Percentiles rank a stretch among this genome's conserved stretches.
These are phyloP conservation scores for Ophion slaviceki DNA, from an alignment of 2,888 invertebrate species.

Conservation along the genomic window DNA sequence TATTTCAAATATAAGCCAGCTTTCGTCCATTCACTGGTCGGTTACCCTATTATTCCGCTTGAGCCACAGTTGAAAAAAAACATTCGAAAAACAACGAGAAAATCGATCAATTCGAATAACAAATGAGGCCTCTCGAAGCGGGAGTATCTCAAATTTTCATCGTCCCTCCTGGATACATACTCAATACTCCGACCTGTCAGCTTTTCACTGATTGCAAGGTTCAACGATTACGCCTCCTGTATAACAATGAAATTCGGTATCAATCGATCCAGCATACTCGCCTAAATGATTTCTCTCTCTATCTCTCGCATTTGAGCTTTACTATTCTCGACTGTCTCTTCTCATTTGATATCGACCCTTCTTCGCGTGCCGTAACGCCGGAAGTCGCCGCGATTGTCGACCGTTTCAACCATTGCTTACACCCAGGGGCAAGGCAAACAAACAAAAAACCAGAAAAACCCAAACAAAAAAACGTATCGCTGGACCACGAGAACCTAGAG, in stretches of 20 bases:
- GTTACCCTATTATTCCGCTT: too few relatives aligned
- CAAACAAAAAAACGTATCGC: slow-evolving; percentile 30
- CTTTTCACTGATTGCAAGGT: slow-evolving; percentile 2
- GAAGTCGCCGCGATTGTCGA: slow-evolving; percentile 36
- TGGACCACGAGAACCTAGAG: slow-evolving; percentile 71
- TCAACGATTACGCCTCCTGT: not conserved
- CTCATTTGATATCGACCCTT: not conserved
- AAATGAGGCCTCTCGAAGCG: not conserved
- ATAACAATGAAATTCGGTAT: not conserved
- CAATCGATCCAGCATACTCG: not conserved
- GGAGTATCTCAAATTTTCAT: not conserved
- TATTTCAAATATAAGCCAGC: too few relatives aligned
- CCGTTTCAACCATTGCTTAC: slow-evolving; percentile 44
- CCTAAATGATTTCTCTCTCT: not conserved
- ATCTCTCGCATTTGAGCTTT: slow-evolving; percentile 36
- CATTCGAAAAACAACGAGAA: not conserved
- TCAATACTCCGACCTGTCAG: not conserved
- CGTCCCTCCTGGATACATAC: not conserved
- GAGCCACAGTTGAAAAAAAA: not conserved
- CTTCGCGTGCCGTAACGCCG: slow-evolving; percentile 27
- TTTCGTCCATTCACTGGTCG: too few relatives aligned
- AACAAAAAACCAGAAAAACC: slow-evolving; percentile 26
- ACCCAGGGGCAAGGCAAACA: slow-evolving; percentile 41
- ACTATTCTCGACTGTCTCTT: slow-evolving; percentile 13
- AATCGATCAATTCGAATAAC: not conserved